Conservation (phyloP, 2,113 vertebrate species). For the Nyctibius bracteatus region DNA sequence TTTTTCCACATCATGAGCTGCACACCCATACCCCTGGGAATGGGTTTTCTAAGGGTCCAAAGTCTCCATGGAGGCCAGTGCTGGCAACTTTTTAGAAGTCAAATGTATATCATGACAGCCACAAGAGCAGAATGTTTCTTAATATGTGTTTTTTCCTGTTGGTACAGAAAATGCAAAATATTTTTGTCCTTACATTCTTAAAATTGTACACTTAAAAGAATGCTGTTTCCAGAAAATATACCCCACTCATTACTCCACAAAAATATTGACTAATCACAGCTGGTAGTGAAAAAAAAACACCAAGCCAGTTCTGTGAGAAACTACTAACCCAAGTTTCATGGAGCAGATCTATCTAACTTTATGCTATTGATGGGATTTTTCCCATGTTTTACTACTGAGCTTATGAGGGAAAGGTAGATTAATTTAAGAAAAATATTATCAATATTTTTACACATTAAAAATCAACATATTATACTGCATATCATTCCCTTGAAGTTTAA, state of each 20-base stretch:
- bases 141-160: neutral
- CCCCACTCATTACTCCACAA: neutral
- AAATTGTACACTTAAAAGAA: neutral
- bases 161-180: neutral
- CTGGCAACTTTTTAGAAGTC: neutral
- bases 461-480: neutral
- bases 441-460: neutral
- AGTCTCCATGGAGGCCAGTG: neutral
- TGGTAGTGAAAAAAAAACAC: neutral
- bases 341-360: neutral
- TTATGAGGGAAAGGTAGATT: neutral
- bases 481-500: neutral
- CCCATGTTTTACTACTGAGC: neutral
- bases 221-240: neutral
- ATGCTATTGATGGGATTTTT: neutral
- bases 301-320: neutral
- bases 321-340: neutral
- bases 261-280: neutral
- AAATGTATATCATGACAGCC: fast-evolving
- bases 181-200: neutral
- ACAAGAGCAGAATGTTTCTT: neutral
- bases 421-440: neutral
- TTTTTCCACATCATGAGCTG: neutral
- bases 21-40: neutral
- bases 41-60: neutral